Conservation (phyloP, 2,888 invertebrate species). For the Diaprepes abbreviatus region DNA sequence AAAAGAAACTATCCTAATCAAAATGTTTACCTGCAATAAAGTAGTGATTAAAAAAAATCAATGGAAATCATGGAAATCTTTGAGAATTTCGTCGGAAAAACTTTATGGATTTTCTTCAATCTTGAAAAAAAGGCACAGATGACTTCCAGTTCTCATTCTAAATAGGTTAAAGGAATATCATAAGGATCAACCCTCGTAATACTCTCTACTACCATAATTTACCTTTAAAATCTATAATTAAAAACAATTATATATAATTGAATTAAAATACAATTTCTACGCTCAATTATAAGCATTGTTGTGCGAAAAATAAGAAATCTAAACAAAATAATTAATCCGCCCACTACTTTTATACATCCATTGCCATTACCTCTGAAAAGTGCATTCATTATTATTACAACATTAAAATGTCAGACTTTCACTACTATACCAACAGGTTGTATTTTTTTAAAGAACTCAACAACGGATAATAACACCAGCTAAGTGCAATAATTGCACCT, state of each 20-base stretch:
- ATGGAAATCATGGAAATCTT: too few relatives aligned
- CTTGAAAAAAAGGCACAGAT: too few relatives aligned
- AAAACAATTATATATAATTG: background rate
- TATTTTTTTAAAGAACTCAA: background rate
- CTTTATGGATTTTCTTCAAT: too few relatives aligned
- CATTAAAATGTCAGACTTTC: conserved; percentile 21
- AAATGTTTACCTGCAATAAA: too few relatives aligned
- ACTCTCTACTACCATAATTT: too few relatives aligned
- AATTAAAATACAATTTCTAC: background rate
- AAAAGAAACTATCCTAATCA: too few relatives aligned
- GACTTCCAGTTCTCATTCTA: too few relatives aligned
- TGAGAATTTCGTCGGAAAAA: too few relatives aligned
- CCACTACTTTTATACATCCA: background rate
- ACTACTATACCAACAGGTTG: conserved; percentile 14
- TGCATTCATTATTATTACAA: conserved; percentile 15
- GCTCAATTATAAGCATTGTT: background rate
- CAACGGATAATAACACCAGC: conserved; percentile 1
- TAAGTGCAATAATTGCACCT: conserved; percentile 9
- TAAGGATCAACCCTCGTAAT: too few relatives aligned
- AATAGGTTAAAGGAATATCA: too few relatives aligned
- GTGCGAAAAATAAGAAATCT: conserved; percentile 2
- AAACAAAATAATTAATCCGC: conserved; percentile 11
- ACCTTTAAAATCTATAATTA: too few relatives aligned
- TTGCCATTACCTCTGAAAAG: conserved; percentile 12
- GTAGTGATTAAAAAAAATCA: too few relatives aligned